Conservation (phyloP, 2,797 vertebrate species). For the Myripristis murdjan region DNA sequence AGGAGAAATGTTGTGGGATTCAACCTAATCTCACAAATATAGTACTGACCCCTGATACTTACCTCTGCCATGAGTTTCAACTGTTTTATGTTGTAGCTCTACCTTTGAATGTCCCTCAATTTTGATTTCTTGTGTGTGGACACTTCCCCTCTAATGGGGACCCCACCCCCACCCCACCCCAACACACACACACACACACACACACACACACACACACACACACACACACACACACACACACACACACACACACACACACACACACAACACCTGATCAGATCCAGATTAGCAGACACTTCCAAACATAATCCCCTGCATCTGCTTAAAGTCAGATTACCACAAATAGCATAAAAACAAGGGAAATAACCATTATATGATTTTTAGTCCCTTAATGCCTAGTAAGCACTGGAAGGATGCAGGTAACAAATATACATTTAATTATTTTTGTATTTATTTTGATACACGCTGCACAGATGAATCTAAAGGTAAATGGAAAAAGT, state of each 20-base stretch:
- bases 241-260: no score
- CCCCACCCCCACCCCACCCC: no score
- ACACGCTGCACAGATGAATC: background rate
- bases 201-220: no score
- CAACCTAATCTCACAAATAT: background rate
- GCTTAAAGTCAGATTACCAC: constrained; percentile 79
- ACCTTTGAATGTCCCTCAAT: constrained; percentile 19
- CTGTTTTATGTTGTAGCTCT: constrained; percentile 11
- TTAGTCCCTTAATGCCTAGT: constrained; percentile 28
- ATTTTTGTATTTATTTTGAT: background rate
- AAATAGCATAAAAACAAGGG: constrained; percentile 65
- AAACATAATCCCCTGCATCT: constrained; percentile 77
- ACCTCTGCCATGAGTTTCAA: background rate
- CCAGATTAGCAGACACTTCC: constrained; percentile 78
- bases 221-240: no score
- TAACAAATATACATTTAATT: background rate
- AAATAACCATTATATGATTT: constrained; percentile 59
- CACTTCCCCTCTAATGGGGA: constrained; percentile 42
- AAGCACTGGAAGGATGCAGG: constrained; percentile 11
- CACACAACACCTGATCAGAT: constrained; percentile 78
- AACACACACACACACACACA: no score
- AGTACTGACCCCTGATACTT: background rate
- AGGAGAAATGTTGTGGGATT: background rate
- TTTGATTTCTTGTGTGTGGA: constrained; percentile 45
- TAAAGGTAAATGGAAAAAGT: background rate